Conservation (phyloP, 2,797 vertebrate genomes). For the Galagoides demidoff region DNA sequence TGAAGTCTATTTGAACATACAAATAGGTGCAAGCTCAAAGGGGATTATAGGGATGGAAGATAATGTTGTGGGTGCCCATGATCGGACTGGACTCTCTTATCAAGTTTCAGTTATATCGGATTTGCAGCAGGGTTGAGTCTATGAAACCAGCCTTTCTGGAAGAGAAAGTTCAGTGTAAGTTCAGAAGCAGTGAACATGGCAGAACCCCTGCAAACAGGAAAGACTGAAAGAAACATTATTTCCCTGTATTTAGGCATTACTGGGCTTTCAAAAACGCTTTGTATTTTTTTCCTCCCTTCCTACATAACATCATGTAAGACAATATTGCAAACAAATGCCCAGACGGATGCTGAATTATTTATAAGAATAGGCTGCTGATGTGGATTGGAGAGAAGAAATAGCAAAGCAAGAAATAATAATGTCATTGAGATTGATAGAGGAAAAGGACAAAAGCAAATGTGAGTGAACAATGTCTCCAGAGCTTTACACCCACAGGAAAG, state of each 20-base stretch:
- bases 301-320: constrained; percentile 34
- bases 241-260: constrained; percentile 33
- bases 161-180: constrained; percentile 54
- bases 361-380: constrained; percentile 77
- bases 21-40: neutral
- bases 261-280: neutral
- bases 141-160: constrained; percentile 44
- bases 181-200: constrained; percentile 28
- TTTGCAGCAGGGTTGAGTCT: constrained; percentile 22
- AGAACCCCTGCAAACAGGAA: constrained; percentile 36
- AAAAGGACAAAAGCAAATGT: constrained; percentile 88
- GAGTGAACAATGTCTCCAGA: constrained; percentile 87
- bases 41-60: neutral
- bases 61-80: neutral
- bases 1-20: constrained; percentile 16
- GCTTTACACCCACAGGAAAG: constrained; percentile 86
- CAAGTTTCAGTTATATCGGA: constrained; percentile 55
- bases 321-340: constrained; percentile 62
- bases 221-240: constrained; percentile 43
- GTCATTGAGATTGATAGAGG: constrained; percentile 89
- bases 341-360: constrained; percentile 74
- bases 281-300: constrained; percentile 11
- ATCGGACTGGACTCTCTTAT: constrained; percentile 14
- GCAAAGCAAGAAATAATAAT: constrained; percentile 88
- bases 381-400: constrained; percentile 70